These are phyloP conservation scores for Odontophorus gujanensis DNA, from an alignment of 2,113 vertebrate genomes.

Conservation along the genomic window DNA sequence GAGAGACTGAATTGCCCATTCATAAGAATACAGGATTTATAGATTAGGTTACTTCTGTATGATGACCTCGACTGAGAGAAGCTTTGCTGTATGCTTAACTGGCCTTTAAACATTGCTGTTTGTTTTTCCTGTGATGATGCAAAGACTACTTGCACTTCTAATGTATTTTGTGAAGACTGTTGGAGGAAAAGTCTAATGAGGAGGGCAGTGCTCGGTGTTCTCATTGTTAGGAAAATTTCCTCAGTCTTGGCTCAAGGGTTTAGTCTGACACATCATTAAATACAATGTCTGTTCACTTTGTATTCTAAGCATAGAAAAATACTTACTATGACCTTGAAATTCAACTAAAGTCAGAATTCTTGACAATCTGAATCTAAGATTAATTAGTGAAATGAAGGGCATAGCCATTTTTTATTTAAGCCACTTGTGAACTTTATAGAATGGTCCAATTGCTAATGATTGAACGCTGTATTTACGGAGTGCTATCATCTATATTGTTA, in stretches of 20 bases:
- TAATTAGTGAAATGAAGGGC: background rate
- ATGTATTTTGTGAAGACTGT: background rate
- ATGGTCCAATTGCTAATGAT: background rate
- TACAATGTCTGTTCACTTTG: background rate
- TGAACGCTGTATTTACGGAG: background rate
- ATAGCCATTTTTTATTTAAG: background rate
- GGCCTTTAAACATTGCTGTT: background rate
- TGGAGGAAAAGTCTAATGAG: background rate
- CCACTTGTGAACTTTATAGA: background rate
- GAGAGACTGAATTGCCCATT: background rate
- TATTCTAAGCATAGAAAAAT: background rate
- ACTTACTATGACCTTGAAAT: background rate
- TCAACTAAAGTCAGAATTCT: background rate
- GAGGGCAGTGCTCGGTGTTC: background rate
- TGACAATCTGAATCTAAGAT: background rate
- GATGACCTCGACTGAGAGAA: background rate
- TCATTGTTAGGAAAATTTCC: background rate
- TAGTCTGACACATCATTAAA: background rate
- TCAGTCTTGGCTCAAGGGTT: background rate
- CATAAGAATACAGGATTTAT: background rate
- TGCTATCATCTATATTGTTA: background rate
- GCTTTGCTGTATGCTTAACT: background rate
- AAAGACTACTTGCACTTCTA: background rate
- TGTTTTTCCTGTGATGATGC: background rate
- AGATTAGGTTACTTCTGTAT: background rate